Evolutionary conservation across 2,888 invertebrate species (phyloP), one percentile per base, ranked within the genome.

Genomic region (Plebejus argus): DNA sequence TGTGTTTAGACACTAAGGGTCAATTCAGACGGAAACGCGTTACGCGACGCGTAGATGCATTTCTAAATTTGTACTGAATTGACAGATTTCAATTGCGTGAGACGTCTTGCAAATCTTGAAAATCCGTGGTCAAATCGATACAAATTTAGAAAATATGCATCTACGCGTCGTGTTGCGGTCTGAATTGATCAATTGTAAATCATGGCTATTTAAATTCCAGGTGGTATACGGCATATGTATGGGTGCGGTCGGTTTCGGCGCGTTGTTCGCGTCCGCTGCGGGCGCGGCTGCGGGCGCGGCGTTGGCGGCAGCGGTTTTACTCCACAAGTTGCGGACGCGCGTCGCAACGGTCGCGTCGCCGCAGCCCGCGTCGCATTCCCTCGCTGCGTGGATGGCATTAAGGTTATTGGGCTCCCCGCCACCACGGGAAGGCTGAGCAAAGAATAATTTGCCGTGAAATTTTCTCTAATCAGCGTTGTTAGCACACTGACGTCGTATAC

Each of bases 191-290:
- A 49, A 1, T 49, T 49, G 3, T 49, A 49, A 1, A 49, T 18
- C 49, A 12, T 49, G 10, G 1, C 20, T 10, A 61, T 20, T 70
- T 10, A 1, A 58, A 18, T 83, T 81, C 1, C 83, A 93, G 93
- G 97, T 97, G 0, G 97, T 98, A 8, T 98, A 98, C 88, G 98
- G 98, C 49, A 97, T 98, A 76, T 98, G 98, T 85, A 96, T 98
- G 95, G 98, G 98, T 0, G 97, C 98, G 35, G 96, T 98, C 0
- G 97, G 98, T 39, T 98, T 98, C 88, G 98, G 98, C 83, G 96
- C 98, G 5, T 95, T 98, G 20, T 98, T 98, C 90, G 97, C 98
- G 76, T 95, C 98, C 18, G 97, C 98, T 0, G 97, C 98, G 0
- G 96, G 98, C 12, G 97, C 98, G 0, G 98, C 98, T 0, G 97